These are phyloP conservation scores for Ornithoptera alexandrae DNA, from an alignment of 2,888 invertebrate genomes.

Conservation along the genomic window DNA sequence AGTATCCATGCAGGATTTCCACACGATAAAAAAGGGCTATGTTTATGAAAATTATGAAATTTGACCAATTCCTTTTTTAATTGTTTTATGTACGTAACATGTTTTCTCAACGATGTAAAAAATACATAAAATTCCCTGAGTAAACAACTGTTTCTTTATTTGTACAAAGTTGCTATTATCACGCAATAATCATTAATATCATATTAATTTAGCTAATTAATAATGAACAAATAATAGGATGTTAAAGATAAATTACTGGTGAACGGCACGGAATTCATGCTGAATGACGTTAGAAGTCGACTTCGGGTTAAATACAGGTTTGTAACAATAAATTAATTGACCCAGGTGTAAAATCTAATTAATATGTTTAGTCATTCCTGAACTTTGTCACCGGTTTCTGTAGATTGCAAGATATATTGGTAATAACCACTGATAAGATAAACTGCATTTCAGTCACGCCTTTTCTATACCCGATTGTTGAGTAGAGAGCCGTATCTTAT, in stretches of 20 bases:
- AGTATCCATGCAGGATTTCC: too few species aligned
- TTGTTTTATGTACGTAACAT: too few species aligned
- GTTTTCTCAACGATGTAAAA: constrained; percentile 10
- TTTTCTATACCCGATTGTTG: not conserved
- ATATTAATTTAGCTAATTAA: constrained; percentile 12
- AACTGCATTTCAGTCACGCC: constrained; percentile 16
- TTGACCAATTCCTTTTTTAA: too few species aligned
- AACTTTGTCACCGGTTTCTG: constrained; percentile 40
- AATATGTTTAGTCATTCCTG: constrained; percentile 45
- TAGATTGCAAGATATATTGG: constrained; percentile 46
- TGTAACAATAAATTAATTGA: constrained; percentile 51
- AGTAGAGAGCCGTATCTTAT: not conserved
- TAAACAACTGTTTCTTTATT: not conserved
- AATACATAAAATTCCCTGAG: not conserved
- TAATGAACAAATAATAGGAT: constrained; percentile 21
- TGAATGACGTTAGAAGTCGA: constrained; percentile 33
- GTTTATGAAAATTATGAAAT: too few species aligned
- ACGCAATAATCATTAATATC: constrained; percentile 3
- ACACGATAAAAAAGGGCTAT: too few species aligned
- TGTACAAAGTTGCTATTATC: constrained; percentile 3
- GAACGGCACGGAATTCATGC: constrained; percentile 34
- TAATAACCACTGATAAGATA: constrained; percentile 18
- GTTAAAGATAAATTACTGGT: constrained; percentile 25
- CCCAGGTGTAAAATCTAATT: constrained; percentile 63
- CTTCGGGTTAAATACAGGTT: constrained; percentile 34